Conservation (phyloP, 2,888 invertebrate genomes). For the Dinocampus coccinellae region DNA sequence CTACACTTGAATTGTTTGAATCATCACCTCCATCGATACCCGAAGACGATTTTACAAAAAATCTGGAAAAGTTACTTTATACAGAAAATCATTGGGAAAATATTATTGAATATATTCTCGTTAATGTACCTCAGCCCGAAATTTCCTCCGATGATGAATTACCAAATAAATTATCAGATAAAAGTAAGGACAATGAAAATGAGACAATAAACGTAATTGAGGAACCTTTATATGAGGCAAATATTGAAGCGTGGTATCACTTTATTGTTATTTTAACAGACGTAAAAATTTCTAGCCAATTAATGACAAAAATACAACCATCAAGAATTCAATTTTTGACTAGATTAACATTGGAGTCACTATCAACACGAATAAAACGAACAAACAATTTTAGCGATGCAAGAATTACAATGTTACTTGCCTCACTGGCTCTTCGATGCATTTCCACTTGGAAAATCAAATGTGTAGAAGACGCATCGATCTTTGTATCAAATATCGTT, state of each 20-base stretch:
- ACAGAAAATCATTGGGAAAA: constrained; percentile 59
- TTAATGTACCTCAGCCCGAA: constrained; percentile 31
- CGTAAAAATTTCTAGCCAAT: constrained; percentile 53
- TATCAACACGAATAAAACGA: constrained; percentile 57
- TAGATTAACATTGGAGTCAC: constrained; percentile 56
- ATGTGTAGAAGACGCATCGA: constrained; percentile 53
- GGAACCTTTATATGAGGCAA: constrained; percentile 60
- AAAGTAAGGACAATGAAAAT: not conserved
- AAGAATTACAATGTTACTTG: constrained; percentile 59
- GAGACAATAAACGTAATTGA: constrained; percentile 37
- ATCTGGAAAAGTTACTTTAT: constrained; percentile 62
- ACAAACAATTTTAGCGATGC: constrained; percentile 49
- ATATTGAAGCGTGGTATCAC: constrained; percentile 66
- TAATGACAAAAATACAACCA: constrained; percentile 29
- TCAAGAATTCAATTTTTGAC: constrained; percentile 51
- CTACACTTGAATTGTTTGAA: constrained; percentile 67
- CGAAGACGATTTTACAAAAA: constrained; percentile 61
- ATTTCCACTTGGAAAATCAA: constrained; percentile 60
- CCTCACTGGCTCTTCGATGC: constrained; percentile 62
- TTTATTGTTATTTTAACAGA: constrained; percentile 65
- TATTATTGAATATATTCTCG: constrained; percentile 56
- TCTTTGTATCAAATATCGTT: constrained; percentile 54
- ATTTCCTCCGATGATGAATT: not conserved
- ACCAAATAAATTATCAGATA: not conserved
- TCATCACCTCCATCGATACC: constrained; percentile 50